Base-by-base conservation (phyloP, 2,797 vertebrate species). In the Sparidentex hasta region DNA sequence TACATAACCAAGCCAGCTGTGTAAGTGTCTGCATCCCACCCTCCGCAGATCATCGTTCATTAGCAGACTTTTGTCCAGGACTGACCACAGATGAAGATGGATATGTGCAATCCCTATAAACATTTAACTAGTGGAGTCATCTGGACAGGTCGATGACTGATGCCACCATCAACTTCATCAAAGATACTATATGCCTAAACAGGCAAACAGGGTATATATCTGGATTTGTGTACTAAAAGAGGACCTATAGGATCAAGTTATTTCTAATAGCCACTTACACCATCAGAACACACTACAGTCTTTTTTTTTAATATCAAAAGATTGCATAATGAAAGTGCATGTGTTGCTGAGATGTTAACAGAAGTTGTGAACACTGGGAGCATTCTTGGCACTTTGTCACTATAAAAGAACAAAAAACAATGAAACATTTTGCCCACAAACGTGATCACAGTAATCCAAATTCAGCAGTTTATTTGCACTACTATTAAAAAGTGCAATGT, bases 1-100 rank as follows among this genome's bases (percentile, higher is more conserved):
- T 68, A 93, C 92, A 90, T 96, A 95, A 94, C 66, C 71, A 74
- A 68, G 50, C 67, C 65, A 55, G 52, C 62, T 70, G 46, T 78
- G 59, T 52, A 55, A 63, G 58, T 61, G 67, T 78, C 74, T 56
- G 41, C 29, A 1, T 65, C n/a, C 43, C 20, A 69, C 38, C 46
- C 16, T 73, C 55, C 20, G 61, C 33, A 63, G 27, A 58, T 73
- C 59, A 47, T 80, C n/a, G 14, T 48, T 44, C 38, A 48, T 44
- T 16, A 65, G 25, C 38, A 29, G 61, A 76, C 29, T 12, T 7
- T 76, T 65, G 41, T 65, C 73, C 63, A 59, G 56, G 76, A 75
- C 3, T 59, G 29, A 82, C n/a, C 44, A 44, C 16, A 50, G 48
- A 61, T 71, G n/a, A 68, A 86, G 69, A 75, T 44, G 44, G 52